Conservation (phyloP, 1,140 invertebrate species). For the Bombus sylvicola region DNA sequence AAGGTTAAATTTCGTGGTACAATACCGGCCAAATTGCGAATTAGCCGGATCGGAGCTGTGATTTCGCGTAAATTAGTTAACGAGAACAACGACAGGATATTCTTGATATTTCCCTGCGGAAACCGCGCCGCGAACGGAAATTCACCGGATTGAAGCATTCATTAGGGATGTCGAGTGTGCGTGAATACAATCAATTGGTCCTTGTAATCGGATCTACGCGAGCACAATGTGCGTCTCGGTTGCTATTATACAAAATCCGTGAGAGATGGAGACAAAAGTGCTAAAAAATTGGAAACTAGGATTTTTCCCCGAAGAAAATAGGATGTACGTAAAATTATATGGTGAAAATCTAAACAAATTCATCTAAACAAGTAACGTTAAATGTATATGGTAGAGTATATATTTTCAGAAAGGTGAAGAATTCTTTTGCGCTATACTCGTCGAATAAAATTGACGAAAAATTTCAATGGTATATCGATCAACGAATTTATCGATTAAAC, state of each 20-base stretch:
- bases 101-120: conserved; percentile 24
- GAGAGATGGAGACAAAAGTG: background rate
- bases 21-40: conserved; percentile 40
- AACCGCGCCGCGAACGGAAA: conserved; percentile 18
- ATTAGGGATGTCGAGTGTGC: conserved; percentile 34
- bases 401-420: background rate
- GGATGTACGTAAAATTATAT: too few species aligned
- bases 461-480: background rate
- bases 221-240: background rate
- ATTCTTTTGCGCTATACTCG: too few species aligned
- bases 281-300: background rate
- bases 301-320: background rate
- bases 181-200: conserved; percentile 61
- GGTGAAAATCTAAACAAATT: background rate
- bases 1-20: background rate
- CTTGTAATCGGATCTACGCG: conserved; percentile 46
- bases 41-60: background rate
- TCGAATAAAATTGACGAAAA: background rate
- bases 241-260: background rate
- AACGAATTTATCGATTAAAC: background rate
- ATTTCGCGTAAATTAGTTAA: conserved; percentile 37
- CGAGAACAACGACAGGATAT: conserved; percentile 30
- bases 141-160: conserved; percentile 52
- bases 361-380: too few species aligned
- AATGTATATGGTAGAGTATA: too few species aligned